A percentile compares a stretch with the other conserved stretches of the same genome.
phyloP scores from a whole-genome alignment of 2,888 invertebrate species.

The Aricia artaxerxes region DNA sequence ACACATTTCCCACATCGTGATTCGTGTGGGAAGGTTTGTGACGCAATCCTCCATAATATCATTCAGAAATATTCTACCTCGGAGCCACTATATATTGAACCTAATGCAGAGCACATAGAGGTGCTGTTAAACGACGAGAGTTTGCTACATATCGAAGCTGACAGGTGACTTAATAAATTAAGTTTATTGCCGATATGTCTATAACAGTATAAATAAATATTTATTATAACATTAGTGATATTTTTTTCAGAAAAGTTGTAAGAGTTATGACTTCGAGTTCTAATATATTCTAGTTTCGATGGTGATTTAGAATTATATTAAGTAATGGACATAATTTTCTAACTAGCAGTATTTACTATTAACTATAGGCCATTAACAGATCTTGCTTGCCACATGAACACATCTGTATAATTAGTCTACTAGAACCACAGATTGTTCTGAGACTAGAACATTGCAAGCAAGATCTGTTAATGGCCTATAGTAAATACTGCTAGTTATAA shows the following conservation, averaged over 20 bases:
- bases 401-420: no score
- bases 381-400: no score
- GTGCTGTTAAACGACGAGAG: neutral
- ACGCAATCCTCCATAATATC: neutral
- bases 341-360: neutral
- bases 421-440: no score
- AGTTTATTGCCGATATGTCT: constrained; percentile 20
- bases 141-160: neutral
- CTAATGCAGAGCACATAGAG: neutral
- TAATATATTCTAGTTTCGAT: neutral
- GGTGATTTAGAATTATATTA: neutral
- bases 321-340: neutral
- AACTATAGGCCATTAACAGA: no score
- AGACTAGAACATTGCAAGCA: no score
- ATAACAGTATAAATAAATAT: neutral
- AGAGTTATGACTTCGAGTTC: neutral
- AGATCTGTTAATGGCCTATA: no score
- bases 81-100: neutral
- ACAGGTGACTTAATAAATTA: constrained; percentile 7
- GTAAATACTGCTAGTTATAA: no score
- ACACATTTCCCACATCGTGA: neutral
- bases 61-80: neutral
- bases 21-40: constrained; percentile 7
- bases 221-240: neutral
- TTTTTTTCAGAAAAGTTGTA: neutral